Percentiles rank a stretch among this genome's conserved stretches.
Evolutionary conservation across 2,113 vertebrate genomes (phyloP).

Genomic region (Guaruba guarouba): DNA sequence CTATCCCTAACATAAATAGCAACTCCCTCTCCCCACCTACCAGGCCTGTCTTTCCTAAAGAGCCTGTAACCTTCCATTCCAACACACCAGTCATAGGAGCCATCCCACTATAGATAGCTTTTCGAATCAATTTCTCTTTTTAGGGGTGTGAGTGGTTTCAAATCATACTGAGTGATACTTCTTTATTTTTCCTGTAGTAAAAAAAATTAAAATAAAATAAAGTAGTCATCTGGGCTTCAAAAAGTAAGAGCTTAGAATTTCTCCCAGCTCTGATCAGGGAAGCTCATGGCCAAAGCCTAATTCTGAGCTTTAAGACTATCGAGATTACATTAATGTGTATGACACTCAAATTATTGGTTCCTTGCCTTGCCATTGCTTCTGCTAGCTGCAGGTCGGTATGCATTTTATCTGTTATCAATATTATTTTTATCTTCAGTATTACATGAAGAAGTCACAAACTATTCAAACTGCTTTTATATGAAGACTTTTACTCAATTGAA

Average conservation of each 20-base stretch:
- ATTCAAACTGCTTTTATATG: neutral
- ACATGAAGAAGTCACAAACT: neutral
- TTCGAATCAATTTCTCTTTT: neutral
- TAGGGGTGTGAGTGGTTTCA: rapidly evolving
- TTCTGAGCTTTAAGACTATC: neutral
- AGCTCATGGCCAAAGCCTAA: neutral
- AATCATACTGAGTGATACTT: neutral
- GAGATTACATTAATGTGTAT: neutral
- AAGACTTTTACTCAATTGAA: neutral
- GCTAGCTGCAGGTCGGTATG: neutral
- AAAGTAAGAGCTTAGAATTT: neutral
- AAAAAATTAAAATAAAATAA: neutral
- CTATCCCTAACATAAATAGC: too few relatives aligned
- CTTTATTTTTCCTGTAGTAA: neutral
- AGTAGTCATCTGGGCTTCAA: neutral
- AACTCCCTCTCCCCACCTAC: too few relatives aligned
- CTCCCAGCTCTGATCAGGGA: neutral
- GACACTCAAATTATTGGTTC: neutral
- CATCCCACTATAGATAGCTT: neutral
- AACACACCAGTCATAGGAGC: too few relatives aligned
- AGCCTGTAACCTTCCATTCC: too few relatives aligned
- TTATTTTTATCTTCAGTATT: neutral
- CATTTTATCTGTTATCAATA: neutral
- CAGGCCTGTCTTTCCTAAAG: too few relatives aligned
- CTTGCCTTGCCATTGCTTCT: neutral